Base-by-base conservation (phyloP, 2,888 invertebrate genomes). In the Oscheius sp. region DNA sequence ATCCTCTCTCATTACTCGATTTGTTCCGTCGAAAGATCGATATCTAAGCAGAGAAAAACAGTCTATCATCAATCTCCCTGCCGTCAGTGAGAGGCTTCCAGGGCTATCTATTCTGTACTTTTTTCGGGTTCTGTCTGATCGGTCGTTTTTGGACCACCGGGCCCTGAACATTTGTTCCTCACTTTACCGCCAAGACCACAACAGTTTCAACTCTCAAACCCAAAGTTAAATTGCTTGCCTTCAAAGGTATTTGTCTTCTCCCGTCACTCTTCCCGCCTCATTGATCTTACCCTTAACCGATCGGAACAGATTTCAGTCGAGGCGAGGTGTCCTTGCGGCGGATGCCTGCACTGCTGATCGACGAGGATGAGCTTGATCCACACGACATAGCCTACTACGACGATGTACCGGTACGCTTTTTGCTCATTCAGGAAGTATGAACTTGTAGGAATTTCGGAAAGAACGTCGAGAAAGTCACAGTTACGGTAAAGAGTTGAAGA, bases 301-400 rank as follows among this genome's bases (percentile, higher is more conserved):
- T 53, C 53, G 42, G 5, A 62, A 13, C 63, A 63, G 63, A 48
- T 63, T 63, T 63, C 63, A 63, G 53, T 53, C 47, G 68, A 32
- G 37, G 68, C 68, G 68, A 32, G 35, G 55, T 10, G 37, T 37
- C 55, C 48, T 53, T 53, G 29, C 58, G 42, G 70, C 70, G 58
- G 59, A 70, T 58, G 58, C 59, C 70, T 59, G 70, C 57, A 32
- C 70, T 70, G 59, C 58, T 70, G 32, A 70, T 70, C 70, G 70
- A 42, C 42, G 42, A 70, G 21, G 59, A 70, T 70, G 58, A 58
- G 29, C 57, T 70, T 48, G 70, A 70, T 58, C 70, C 70, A 42
- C 29, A 59, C 59, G 70, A 68, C 33, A 68, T 68, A 68, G 33
- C 55, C 35, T 68, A 68, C 42, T 68, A 68, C 35, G 68, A 68